Conservation (phyloP, 2,113 vertebrate genomes). For the Stegostoma tigrinum region DNA sequence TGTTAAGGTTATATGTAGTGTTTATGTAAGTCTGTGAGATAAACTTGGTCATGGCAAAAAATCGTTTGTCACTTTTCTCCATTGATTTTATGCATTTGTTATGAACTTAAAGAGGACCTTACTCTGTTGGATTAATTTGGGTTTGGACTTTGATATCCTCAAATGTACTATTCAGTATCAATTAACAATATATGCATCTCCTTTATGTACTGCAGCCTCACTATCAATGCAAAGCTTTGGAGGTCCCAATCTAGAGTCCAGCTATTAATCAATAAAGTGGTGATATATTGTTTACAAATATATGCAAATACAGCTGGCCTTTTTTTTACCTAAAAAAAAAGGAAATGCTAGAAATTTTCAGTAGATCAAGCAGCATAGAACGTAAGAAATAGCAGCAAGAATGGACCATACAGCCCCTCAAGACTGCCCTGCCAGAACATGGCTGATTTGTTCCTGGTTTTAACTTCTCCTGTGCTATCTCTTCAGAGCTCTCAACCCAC, state of each 20-base stretch:
- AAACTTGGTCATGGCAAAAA: background rate
- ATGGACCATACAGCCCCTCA: no score
- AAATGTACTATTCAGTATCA: background rate
- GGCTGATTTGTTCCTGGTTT: no score
- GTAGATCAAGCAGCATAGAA: no score
- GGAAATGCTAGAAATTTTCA: background rate
- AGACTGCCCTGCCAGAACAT: no score
- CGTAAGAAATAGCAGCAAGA: no score
- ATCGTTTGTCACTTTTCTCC: background rate
- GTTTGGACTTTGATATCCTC: background rate
- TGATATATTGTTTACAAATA: background rate
- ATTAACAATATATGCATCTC: background rate
- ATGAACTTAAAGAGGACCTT: background rate
- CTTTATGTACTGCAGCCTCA: background rate
- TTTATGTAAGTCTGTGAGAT: constrained; percentile 37
- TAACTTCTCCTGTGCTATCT: no score
- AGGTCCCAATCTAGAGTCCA: background rate
- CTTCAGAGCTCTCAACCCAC: no score
- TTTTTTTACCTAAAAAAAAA: background rate
- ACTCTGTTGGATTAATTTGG: background rate
- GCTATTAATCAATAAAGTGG: background rate
- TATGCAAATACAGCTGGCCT: no score
- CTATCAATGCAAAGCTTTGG: background rate
- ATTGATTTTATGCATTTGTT: background rate
- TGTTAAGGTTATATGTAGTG: constrained; percentile 39